Evolutionary conservation across 2,888 invertebrate species (phyloP).

Genomic region (Tipula vernalis): DNA sequence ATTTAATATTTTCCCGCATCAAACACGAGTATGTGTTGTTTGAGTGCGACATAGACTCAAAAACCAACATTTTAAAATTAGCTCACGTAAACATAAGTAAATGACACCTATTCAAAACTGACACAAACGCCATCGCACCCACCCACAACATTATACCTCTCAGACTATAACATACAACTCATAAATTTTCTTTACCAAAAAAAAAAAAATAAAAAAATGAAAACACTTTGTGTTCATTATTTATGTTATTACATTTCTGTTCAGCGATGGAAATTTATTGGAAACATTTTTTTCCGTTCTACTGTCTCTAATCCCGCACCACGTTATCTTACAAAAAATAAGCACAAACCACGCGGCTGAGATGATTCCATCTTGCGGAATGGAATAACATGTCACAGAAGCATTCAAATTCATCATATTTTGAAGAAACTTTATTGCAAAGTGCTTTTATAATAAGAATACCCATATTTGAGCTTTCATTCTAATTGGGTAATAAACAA

Average conservation of each 20-base stretch:
- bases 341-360: no score
- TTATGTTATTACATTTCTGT: not conserved
- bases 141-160: no score
- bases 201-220: no score
- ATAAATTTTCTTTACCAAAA: not conserved
- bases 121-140: not conserved
- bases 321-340: no score
- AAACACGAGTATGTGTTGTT: not conserved
- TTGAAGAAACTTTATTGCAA: no score
- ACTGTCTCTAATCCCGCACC: not conserved
- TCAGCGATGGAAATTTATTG: not conserved
- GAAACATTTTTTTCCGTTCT: not conserved
- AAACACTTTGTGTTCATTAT: not conserved
- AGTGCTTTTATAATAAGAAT: no score
- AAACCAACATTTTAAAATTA: not conserved
- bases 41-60: not conserved
- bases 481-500: not conserved
- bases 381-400: no score
- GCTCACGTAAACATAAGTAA: not conserved
- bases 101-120: not conserved
- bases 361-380: no score
- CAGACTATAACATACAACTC: no score
- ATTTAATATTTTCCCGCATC: not conserved
- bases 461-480: not conserved
- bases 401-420: no score